Conservation (phyloP, 2,797 vertebrate genomes). For the Gymnocypris eckloni region DNA sequence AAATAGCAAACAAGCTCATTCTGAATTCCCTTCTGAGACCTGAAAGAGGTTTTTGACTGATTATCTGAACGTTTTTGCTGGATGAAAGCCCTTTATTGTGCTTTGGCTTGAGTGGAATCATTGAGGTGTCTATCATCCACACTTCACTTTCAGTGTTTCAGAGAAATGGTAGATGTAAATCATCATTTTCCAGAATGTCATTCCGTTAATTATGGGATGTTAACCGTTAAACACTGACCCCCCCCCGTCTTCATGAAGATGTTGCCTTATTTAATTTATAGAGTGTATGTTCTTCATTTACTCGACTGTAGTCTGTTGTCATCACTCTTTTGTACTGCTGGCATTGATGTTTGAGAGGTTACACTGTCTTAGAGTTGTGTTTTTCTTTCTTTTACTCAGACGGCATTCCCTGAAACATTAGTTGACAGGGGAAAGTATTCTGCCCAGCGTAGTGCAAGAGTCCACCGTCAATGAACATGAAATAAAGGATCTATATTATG, state of each 20-base stretch:
- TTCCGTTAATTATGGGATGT: not conserved
- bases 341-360: constrained; percentile 41
- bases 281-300: constrained; percentile 52
- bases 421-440: constrained; percentile 36
- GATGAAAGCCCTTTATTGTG: constrained; percentile 5
- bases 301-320: constrained; percentile 40
- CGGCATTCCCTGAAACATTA: constrained; percentile 50
- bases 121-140: not conserved
- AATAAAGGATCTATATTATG: constrained; percentile 67
- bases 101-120: not conserved
- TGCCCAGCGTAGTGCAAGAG: constrained; percentile 59
- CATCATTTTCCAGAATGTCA: constrained; percentile 16
- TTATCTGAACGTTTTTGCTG: constrained; percentile 14
- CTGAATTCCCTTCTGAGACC: not conserved
- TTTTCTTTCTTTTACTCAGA: constrained; percentile 44
- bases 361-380: constrained; percentile 41
- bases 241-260: constrained; percentile 30
- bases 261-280: constrained; percentile 62
- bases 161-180: not conserved
- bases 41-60: constrained; percentile 14
- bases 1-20: not conserved
- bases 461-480: constrained; percentile 60
- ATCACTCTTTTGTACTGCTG: constrained; percentile 43
- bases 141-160: constrained; percentile 15
- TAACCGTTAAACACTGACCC: not conserved